Percentiles rank a stretch among this genome's conserved stretches.
These are phyloP conservation scores for Brachynemurus nebulosus DNA, from an alignment of 2,888 invertebrate species.

Conservation along the genomic window DNA sequence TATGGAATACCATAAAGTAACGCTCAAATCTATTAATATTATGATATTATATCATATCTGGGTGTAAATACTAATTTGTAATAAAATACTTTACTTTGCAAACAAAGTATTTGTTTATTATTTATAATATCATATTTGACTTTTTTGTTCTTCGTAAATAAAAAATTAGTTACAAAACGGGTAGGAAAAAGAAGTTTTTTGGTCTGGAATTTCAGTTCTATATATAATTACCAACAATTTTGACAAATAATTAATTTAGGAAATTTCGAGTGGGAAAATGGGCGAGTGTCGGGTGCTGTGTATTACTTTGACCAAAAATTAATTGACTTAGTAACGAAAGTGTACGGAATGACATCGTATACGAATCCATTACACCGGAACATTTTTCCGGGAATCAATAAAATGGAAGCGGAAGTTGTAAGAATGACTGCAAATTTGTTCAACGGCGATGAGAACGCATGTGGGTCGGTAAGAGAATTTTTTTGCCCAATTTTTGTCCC, in stretches of 20 bases:
- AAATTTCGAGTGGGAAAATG: constrained; percentile 65
- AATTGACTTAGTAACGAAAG: constrained; percentile 57
- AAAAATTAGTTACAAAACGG: neutral
- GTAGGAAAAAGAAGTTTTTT: no score
- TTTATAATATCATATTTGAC: no score
- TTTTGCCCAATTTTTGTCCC: neutral
- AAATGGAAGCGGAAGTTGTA: constrained; percentile 98
- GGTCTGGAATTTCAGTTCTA: constrained; percentile 5
- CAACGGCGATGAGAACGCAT: constrained; percentile 57
- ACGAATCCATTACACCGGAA: constrained; percentile 96
- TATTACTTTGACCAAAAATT: constrained; percentile 67
- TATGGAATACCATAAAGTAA: no score
- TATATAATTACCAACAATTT: no score
- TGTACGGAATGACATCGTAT: constrained; percentile 78
- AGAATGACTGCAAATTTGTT: constrained; percentile 75
- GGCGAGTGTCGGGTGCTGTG: constrained; percentile 84
- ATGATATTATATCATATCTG: no score
- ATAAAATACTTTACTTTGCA: no score
- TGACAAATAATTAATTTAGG: no score
- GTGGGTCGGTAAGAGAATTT: constrained; percentile 55
- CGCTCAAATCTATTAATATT: no score
- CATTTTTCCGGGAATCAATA: constrained; percentile 88
- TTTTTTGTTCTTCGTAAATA: neutral
- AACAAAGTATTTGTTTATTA: no score
- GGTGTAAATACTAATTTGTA: no score